Evolutionary conservation across 92 coral and sea anemone genomes (phyloP).

Genomic region (Epizoanthus illoricatus): DNA sequence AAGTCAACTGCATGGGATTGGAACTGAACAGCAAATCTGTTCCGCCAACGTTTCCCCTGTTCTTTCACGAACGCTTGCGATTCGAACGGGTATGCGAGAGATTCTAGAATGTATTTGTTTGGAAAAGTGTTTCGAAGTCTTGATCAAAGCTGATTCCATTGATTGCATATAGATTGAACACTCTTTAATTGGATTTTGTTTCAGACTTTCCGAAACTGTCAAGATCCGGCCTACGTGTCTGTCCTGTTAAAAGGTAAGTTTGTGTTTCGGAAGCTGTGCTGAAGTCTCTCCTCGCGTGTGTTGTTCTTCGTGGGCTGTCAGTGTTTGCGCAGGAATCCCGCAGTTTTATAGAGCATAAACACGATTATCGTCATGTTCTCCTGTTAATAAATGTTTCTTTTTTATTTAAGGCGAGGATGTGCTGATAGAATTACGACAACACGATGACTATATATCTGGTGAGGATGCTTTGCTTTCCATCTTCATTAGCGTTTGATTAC

Average conservation of each 20-base stretch:
- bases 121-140: not conserved
- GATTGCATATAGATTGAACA: not conserved
- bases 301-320: conserved; percentile 39
- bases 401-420: conserved; percentile 85
- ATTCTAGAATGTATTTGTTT: conserved; percentile 12
- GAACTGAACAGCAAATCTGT: conserved; percentile 95
- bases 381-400: not conserved
- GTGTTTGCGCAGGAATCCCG: conserved; percentile 43
- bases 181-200: conserved; percentile 1
- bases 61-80: conserved; percentile 95
- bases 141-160: not conserved
- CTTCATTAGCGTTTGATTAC: not conserved
- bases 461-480: not conserved
- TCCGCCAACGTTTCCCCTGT: conserved; percentile 94
- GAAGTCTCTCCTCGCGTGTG: not conserved
- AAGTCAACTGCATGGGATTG: conserved; percentile 96
- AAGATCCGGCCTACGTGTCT: conserved; percentile 98
- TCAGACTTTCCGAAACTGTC: conserved; percentile 94
- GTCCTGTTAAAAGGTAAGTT: conserved; percentile 90
- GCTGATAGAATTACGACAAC: conserved; percentile 83
- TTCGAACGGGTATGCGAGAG: conserved; percentile 84
- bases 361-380: not conserved
- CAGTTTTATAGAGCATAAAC: not conserved
- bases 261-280: too few species aligned
- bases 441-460: conserved; percentile 97